Percentiles rank a stretch among this genome's conserved stretches.
These are phyloP conservation scores for Sabellastarte sp. DNA, from an alignment of 2,888 invertebrate species.

Conservation along the genomic window DNA sequence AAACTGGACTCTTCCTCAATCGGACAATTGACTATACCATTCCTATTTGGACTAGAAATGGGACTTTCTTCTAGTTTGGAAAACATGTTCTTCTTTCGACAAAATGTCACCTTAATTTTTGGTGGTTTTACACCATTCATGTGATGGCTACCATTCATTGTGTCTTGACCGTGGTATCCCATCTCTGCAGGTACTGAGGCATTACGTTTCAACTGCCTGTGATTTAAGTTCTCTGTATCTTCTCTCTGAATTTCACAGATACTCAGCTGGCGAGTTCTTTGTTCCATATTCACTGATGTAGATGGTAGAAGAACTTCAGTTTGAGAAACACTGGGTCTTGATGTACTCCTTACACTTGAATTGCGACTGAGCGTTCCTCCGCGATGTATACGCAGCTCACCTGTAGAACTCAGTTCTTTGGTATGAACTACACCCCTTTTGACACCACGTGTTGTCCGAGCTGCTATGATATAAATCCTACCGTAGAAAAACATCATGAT, in stretches of 20 bases:
- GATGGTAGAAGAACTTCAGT: background rate
- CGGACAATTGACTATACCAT: background rate
- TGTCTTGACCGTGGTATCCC: no score
- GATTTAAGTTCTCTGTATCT: no score
- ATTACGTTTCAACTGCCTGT: no score
- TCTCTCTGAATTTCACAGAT: no score
- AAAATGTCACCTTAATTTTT: constrained; percentile 4
- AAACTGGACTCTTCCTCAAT: background rate
- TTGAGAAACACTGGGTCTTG: background rate
- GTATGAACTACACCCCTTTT: constrained; percentile 47
- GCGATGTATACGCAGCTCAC: constrained; percentile 86
- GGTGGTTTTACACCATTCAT: background rate
- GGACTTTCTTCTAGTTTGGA: no score
- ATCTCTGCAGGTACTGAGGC: no score
- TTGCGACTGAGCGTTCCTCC: constrained; percentile 61
- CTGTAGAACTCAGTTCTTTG: constrained; percentile 13
- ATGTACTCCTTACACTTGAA: background rate
- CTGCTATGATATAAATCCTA: constrained; percentile 90
- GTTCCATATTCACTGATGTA: background rate
- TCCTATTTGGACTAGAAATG: background rate
- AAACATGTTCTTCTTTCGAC: background rate
- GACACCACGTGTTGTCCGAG: constrained; percentile 51
- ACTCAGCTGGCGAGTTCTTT: background rate
- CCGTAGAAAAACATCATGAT: constrained; percentile 98
- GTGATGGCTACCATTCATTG: background rate